phyloP scores from a whole-genome alignment of 2,888 invertebrate genomes.

The Heteropelma amictum region DNA sequence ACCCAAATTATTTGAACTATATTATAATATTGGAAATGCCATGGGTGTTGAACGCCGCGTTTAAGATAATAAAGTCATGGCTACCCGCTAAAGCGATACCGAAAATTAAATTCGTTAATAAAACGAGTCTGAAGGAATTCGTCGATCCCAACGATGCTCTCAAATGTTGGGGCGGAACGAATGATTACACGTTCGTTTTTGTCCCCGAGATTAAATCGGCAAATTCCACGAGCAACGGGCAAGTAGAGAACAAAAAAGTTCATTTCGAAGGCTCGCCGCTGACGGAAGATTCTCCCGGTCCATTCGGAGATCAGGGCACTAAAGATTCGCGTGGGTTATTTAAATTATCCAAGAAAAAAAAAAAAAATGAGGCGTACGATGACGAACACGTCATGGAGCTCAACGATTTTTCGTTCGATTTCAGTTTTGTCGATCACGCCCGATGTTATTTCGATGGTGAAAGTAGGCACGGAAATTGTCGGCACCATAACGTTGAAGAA shows the following conservation, averaged over 20 bases:
- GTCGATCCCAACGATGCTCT: conserved; percentile 88
- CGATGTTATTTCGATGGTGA: conserved; percentile 85
- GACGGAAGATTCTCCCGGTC: conserved; percentile 76
- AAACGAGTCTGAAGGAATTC: conserved; percentile 86
- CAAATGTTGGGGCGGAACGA: conserved; percentile 88
- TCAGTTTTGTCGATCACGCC: conserved; percentile 76
- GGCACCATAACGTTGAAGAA: conserved; percentile 86
- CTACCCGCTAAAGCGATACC: conserved; percentile 93
- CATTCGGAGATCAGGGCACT: conserved; percentile 67
- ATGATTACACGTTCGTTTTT: conserved; percentile 86
- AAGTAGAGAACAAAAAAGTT: conserved; percentile 80
- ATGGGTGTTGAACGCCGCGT: conserved; percentile 94
- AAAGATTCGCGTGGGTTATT: conserved; percentile 71
- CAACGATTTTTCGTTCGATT: conserved; percentile 44
- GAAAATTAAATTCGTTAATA: conserved; percentile 90
- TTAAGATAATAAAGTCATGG: conserved; percentile 92
- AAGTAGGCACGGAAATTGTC: conserved; percentile 83
- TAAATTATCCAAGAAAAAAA: neutral
- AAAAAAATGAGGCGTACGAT: neutral
- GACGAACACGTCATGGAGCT: neutral
- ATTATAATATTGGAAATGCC: conserved; percentile 96
- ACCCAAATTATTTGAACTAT: conserved; percentile 92
- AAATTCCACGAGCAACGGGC: conserved; percentile 67
- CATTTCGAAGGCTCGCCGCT: conserved; percentile 83
- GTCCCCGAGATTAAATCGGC: conserved; percentile 80